phyloP scores from a whole-genome alignment of 1,140 invertebrate species.

The Mamestra configurata region DNA sequence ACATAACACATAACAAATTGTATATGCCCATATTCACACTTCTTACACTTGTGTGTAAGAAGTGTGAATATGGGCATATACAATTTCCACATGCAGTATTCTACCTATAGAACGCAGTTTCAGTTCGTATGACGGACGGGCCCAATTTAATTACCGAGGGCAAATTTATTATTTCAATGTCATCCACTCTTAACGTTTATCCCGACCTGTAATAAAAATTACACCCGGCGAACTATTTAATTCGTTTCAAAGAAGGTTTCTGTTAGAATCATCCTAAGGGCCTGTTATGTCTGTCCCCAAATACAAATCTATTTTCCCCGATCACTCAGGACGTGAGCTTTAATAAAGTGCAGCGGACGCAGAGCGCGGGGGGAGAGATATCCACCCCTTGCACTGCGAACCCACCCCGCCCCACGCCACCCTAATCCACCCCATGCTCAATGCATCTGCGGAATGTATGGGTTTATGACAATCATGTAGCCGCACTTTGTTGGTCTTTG shows the following conservation, averaged over 20 bases:
- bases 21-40: too few relatives aligned
- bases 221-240: neutral
- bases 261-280: neutral
- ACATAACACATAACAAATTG: too few relatives aligned
- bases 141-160: too few relatives aligned
- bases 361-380: neutral
- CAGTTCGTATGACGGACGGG: too few relatives aligned
- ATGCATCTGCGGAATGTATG: neutral
- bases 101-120: too few relatives aligned
- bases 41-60: too few relatives aligned
- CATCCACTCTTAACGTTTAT: neutral
- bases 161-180: too few relatives aligned
- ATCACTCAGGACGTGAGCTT: neutral
- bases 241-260: neutral
- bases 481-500: neutral
- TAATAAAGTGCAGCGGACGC: constrained; percentile 9
- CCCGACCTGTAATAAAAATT: too few relatives aligned
- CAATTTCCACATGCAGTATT: too few relatives aligned
- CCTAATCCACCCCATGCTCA: neutral
- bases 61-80: too few relatives aligned
- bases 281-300: neutral
- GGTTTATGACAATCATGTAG: neutral
- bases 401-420: neutral
- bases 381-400: neutral
- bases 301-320: constrained; percentile 5